Percentiles rank a stretch among this genome's conserved stretches.
These are phyloP conservation scores for Eublepharis macularius DNA, from an alignment of 2,113 vertebrate species.

Conservation along the genomic window DNA sequence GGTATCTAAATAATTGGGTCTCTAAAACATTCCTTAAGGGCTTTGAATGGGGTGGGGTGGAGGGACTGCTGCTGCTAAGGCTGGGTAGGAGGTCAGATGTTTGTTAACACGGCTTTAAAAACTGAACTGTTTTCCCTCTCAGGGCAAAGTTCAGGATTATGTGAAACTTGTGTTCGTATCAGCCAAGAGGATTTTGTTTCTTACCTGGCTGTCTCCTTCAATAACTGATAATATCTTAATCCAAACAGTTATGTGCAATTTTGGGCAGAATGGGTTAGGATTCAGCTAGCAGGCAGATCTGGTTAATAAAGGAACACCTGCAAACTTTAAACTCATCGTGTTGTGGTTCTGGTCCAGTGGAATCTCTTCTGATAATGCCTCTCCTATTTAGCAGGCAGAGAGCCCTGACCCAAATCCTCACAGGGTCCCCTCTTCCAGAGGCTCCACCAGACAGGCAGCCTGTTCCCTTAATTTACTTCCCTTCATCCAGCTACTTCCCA, in stretches of 20 bases:
- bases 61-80: background rate
- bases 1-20: constrained; percentile 22
- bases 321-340: too few relatives aligned
- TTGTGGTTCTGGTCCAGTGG: too few relatives aligned
- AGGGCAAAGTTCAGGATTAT: constrained; percentile 51
- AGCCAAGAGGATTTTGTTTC: constrained; percentile 44
- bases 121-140: background rate
- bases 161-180: constrained; percentile 34
- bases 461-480: too few relatives aligned
- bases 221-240: constrained; percentile 8
- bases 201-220: background rate
- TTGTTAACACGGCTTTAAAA: constrained; percentile 1
- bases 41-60: background rate
- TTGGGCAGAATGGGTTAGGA: background rate
- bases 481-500: too few relatives aligned
- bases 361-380: too few relatives aligned
- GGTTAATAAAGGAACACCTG: background rate
- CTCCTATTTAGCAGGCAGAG: too few relatives aligned
- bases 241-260: background rate
- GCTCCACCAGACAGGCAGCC: too few relatives aligned
- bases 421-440: too few relatives aligned
- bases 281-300: background rate
- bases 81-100: background rate
- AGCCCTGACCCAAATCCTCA: too few relatives aligned
- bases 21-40: background rate